Evolutionary conservation across 23 tunicate species (phyloP).

Genomic region (Trididemnum clinides): DNA sequence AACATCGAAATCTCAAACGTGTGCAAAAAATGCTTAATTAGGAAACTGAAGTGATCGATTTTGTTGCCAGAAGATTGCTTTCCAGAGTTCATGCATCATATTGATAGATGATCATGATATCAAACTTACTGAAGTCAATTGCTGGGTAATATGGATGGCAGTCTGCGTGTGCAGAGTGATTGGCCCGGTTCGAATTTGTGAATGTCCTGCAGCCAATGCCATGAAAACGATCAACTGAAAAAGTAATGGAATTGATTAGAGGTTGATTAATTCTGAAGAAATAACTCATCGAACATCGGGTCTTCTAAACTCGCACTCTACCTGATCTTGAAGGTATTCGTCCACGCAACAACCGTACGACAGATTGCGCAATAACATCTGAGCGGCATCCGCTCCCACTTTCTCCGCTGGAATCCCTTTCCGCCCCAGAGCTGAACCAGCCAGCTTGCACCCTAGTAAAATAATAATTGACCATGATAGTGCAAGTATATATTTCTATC

Average conservation of each 20-base stretch:
- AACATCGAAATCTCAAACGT: too few species aligned
- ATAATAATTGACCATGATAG: too few species aligned
- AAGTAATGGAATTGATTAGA: background rate
- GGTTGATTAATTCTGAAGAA: background rate
- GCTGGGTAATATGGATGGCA: constrained; percentile 68
- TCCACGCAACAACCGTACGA: constrained; percentile 82
- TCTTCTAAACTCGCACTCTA: background rate
- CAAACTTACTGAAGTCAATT: constrained; percentile 34
- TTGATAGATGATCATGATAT: too few species aligned
- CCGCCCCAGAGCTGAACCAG: constrained; percentile 79
- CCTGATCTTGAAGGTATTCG: constrained; percentile 79
- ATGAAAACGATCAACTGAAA: constrained; percentile 68
- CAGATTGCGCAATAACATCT: constrained; percentile 72
- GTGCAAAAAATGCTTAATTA: too few species aligned
- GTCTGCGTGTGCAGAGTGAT: constrained; percentile 84
- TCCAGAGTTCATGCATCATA: too few species aligned
- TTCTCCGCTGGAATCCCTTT: constrained; percentile 82
- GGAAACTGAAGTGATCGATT: background rate
- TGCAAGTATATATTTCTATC: too few species aligned
- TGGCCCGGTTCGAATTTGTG: constrained; percentile 65
- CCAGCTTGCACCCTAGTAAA: constrained; percentile 68
- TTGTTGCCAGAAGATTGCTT: too few species aligned
- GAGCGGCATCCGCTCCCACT: constrained; percentile 81
- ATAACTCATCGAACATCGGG: background rate
- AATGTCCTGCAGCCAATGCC: constrained; percentile 82